Percentiles rank a stretch among this genome's conserved stretches.
Evolutionary conservation across 2,888 invertebrate genomes (phyloP).

Genomic region (Melanchra persicariae): DNA sequence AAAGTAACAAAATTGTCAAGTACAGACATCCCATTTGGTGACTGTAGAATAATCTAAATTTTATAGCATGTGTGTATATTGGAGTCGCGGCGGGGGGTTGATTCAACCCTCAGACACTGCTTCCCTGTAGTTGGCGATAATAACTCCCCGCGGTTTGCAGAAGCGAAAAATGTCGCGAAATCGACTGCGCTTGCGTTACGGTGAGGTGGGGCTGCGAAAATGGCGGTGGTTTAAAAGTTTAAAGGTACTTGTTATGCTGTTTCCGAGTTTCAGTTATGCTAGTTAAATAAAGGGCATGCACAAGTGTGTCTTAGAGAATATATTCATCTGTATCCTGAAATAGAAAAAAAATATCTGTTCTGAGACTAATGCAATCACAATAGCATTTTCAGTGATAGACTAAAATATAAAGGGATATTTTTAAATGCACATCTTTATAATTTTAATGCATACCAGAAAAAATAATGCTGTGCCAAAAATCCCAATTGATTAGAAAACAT

Average conservation of each 20-base stretch:
- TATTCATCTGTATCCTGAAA: not conserved
- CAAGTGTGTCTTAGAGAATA: not conserved
- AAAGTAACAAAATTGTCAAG: constrained; percentile 50
- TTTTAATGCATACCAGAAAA: too few species aligned
- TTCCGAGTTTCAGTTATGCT: not conserved
- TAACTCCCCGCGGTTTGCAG: constrained; percentile 80
- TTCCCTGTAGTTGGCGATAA: constrained; percentile 64
- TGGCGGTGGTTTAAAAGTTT: not conserved
- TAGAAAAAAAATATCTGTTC: too few species aligned
- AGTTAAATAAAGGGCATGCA: too few species aligned
- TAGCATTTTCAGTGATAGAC: too few species aligned
- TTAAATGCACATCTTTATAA: too few species aligned
- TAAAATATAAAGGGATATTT: too few species aligned
- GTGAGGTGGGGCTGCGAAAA: not conserved
- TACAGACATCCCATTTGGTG: constrained; percentile 35
- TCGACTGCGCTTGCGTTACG: constrained; percentile 56
- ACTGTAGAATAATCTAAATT: constrained; percentile 49
- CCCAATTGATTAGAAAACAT: too few species aligned
- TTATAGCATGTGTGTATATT: constrained; percentile 80
- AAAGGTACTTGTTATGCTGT: not conserved
- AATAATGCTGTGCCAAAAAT: too few species aligned
- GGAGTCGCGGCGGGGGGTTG: constrained; percentile 73
- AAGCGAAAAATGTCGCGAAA: constrained; percentile 77
- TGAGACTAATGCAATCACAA: too few species aligned
- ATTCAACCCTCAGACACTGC: constrained; percentile 65